Evolutionary conservation across 2,888 invertebrate genomes (phyloP), one percentile per base, ranked within the genome.

Genomic region (Eupelmus urozonus): DNA sequence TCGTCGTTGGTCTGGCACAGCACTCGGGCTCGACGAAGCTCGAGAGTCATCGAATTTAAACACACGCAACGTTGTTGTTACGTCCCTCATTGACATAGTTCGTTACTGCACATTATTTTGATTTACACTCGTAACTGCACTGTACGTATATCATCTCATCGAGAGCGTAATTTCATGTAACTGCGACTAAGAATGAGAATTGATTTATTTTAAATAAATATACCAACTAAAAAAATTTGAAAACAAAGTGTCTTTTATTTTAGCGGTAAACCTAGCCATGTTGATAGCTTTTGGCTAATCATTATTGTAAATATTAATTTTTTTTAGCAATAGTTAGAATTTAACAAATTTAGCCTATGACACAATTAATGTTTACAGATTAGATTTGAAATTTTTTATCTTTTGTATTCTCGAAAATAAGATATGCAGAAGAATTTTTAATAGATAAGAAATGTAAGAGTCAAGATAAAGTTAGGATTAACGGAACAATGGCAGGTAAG

Each of bases 161-260:
- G 49, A 73, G 34, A 78, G 65, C 73, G 62, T 73, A 67, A 76
- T 76, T 53, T 78, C 72, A 76, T 81, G 80, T 81, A 80, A 80
- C 79, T 79, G 79, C 82, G 80, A 83, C 77, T 80, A 82, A 82
- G 82, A 80, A 82, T 81, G 81, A 84, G 75, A 79, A 80, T 80
- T 74, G 80, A 81, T 83, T 82, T 79, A 81, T 80, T 82, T 81
- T 80, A 80, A 82, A 82, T 82, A 80, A 81, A 81, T 79, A 78
- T 76, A 76, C 60, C 60, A 78, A 76, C 16, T 45, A 78, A 67
- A 72, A 65, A 45, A 59, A 57, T 20, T 4, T 18, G 9, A 18
- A 18, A 57, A 57, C 16, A 57, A 27, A 27, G 13, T 34, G 34
- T 34, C 3, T 34, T 34, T 34, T 34, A 34, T 34, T 34, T n/a